These are phyloP conservation scores for Brachionus calyciflorus DNA, from an alignment of 1,140 invertebrate genomes.

Conservation along the genomic window DNA sequence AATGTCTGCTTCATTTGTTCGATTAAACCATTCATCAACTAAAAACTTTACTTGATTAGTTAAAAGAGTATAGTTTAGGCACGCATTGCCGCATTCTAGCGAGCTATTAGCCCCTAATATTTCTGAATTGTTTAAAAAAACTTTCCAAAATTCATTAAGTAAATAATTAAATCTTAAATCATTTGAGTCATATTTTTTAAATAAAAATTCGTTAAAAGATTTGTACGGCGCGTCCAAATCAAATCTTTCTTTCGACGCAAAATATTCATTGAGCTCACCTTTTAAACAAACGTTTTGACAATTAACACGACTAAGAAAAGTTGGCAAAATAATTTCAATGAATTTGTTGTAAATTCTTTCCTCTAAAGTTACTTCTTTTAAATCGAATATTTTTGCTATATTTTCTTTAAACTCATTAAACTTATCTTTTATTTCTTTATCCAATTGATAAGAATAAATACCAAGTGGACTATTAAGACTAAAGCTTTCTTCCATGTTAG, in stretches of 20 bases:
- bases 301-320: neutral
- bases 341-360: neutral
- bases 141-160: too few relatives aligned
- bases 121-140: too few relatives aligned
- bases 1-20: too few relatives aligned
- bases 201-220: conserved; percentile 7
- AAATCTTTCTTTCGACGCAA: neutral
- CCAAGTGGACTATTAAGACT: too few relatives aligned
- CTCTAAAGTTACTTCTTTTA: neutral
- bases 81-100: too few relatives aligned
- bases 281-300: neutral
- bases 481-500: neutral
- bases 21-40: too few relatives aligned
- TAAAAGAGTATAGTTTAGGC: too few relatives aligned
- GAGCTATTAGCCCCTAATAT: too few relatives aligned
- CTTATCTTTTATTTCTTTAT: neutral
- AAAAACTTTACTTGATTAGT: too few relatives aligned
- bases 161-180: too few relatives aligned
- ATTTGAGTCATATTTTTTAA: too few relatives aligned
- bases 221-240: conserved; percentile 11
- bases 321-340: neutral
- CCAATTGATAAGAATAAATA: neutral
- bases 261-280: neutral
- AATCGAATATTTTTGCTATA: neutral
- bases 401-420: neutral